Evolutionary conservation across 2,113 vertebrate species (phyloP).

Genomic region (Notiomystis cincta): DNA sequence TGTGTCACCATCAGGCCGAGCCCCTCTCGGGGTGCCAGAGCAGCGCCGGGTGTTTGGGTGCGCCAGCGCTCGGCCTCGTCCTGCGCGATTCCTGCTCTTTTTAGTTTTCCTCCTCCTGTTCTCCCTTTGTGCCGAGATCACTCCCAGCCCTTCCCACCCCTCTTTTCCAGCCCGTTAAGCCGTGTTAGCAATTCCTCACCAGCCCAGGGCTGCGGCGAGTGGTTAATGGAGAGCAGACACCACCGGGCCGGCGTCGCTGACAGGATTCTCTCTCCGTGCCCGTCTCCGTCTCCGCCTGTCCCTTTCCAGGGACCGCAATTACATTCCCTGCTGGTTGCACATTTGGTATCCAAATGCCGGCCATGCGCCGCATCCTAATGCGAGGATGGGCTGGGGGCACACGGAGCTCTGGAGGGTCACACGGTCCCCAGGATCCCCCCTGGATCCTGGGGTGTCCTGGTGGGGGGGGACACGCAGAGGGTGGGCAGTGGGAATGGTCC

Average conservation of each 20-base stretch:
- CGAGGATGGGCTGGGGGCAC: background rate
- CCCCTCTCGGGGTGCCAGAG: background rate
- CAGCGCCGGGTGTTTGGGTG: background rate
- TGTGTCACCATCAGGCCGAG: fast-evolving
- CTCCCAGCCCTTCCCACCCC: conserved; percentile 31
- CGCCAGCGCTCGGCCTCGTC: fast-evolving
- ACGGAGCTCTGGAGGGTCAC: background rate
- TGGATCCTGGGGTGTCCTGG: fast-evolving
- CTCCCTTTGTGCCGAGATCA: conserved; percentile 24
- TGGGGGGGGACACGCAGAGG: background rate
- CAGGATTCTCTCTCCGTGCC: conserved; percentile 17
- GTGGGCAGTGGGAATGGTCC: background rate
- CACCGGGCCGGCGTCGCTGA: conserved; percentile 12
- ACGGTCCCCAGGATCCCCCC: background rate
- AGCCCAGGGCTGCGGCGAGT: conserved; percentile 14
- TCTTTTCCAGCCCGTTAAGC: conserved; percentile 50
- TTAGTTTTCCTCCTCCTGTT: background rate
- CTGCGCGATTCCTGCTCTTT: background rate
- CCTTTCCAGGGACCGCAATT: conserved; percentile 48
- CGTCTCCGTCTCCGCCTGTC: conserved; percentile 7
- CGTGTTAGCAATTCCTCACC: conserved; percentile 35
- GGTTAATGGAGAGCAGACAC: conserved; percentile 57
- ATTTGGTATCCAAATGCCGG: conserved; percentile 41
- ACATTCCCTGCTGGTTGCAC: conserved; percentile 43
- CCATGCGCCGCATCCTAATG: conserved; percentile 44